Evolutionary conservation across 2,113 vertebrate species (phyloP).

Genomic region (Herpailurus yagouaroundi): DNA sequence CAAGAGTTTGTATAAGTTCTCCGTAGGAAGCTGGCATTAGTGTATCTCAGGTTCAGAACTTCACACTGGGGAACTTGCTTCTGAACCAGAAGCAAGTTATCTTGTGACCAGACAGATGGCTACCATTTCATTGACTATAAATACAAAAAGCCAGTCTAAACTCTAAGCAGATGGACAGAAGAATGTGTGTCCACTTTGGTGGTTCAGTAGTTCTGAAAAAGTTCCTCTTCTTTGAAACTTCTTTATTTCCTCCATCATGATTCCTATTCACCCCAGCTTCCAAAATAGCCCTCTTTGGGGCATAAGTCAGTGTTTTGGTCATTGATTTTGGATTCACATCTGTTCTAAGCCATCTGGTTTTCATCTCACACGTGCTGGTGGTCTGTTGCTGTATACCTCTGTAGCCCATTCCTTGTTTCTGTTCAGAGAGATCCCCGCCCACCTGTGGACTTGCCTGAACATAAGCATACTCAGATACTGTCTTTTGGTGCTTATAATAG

Average conservation of each 20-base stretch:
- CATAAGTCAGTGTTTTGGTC: not conserved
- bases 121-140: not conserved
- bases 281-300: rapidly evolving
- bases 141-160: not conserved
- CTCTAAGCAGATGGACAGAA: not conserved
- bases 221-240: not conserved
- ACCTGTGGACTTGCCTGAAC: not conserved
- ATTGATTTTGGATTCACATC: not conserved
- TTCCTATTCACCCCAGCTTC: not conserved
- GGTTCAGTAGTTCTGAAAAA: not conserved
- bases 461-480: not conserved
- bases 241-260: not conserved
- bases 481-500: not conserved
- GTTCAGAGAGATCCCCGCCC: too few species aligned
- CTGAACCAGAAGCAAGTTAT: not conserved
- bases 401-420: not conserved
- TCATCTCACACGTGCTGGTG: not conserved
- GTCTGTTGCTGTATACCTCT: not conserved
- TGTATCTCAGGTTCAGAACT: not conserved
- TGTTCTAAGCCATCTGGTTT: not conserved
- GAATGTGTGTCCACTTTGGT: not conserved
- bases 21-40: not conserved
- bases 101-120: not conserved
- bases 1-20: not conserved
- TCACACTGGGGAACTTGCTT: not conserved